Evolutionary conservation across 2,888 invertebrate genomes (phyloP), one percentile per base, ranked within the genome.

Genomic region (Ochlodes sylvanus): DNA sequence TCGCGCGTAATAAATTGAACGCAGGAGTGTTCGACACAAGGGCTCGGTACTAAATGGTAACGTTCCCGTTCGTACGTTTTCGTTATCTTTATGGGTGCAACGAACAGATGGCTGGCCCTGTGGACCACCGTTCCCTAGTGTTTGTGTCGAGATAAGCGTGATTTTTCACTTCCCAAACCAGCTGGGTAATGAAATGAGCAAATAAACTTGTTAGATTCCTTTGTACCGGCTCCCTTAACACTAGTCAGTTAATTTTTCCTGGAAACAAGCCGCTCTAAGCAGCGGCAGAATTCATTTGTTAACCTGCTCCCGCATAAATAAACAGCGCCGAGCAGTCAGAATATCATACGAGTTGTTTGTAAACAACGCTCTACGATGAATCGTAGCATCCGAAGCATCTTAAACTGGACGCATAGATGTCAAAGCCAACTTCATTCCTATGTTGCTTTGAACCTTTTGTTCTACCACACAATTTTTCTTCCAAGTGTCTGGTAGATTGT

Each of bases 81-180:
- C 87, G 86, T 93, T 93, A 93, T 93, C 92, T 91, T 87, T 89
- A 89, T 88, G 92, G 86, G 91, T 92, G 92, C 93, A 92, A 92
- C 90, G 91, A 91, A 91, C 92, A 92, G 90, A 92, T 92, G 92
- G 86, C 87, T 85, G 81, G 77, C 77, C 80, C 79, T 83, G 81
- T 82, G 86, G 87, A 87, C 88, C 90, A 87, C 87, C 82, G 88
- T 83, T 87, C 86, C 87, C 85, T 84, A 55, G 66, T 80, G 87
- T 88, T 87, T 85, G 85, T 81, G 76, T 77, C 78, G 82, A 91
- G 91, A 92, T 92, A 92, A 91, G 90, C 90, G 89, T 91, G 92
- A 91, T 90, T 92, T 91, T 92, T 91, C 88, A 90, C 89, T 89
- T 90, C 88, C 90, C 86, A 87, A 91, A 89, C 88, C 86, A 87